Base-by-base conservation (phyloP, 2,888 invertebrate genomes). In the Mycalesis mineus region DNA sequence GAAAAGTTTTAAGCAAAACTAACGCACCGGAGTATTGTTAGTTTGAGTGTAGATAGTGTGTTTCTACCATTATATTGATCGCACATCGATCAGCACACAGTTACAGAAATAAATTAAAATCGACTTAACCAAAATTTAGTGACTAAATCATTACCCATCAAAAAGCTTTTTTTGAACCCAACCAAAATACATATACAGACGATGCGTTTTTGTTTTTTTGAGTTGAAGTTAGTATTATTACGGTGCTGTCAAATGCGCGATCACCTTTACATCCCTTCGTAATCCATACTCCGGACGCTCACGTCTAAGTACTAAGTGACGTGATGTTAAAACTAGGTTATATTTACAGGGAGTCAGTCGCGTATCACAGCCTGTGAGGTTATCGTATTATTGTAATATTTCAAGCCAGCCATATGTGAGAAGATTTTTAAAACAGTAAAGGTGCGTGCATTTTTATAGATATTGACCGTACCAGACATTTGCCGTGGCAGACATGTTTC, bases 311-410 rank as follows among this genome's bases (percentile, higher is more conserved):
- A 60, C 57, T 55, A 58, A 56, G 47, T 68, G 69, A 67, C 62
- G 60, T 61, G 28, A 14, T 59, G 45, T 68, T 70, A 67, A 60
- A 62, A 61, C 68, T 74, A 74, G 53, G 67, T 64, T 62, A 65
- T 73, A 74, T 71, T 67, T 70, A 67, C 65, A 69, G 68, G 70
- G 69, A 68, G 67, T 76, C 77, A 73, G 77, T 77, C 77, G 68
- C 73, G 66, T 72, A 71, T 75, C 76, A 77, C 77, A 75, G 77
- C 75, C 76, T 61, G 67, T 61, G 60, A 68, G 66, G 65, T 47
- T 47, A 47, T 47, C 67, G 64, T 61, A 66, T 64, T 63, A 66
- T 66, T 61, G 60, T 63, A 58, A 64, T 55, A 53, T 63, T 62
- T 61, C 62, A 36, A 36, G 36, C 36, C 36, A 36, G 36, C 36